phyloP scores from a whole-genome alignment of 1,140 invertebrate species.

The Glossosoma conforme region DNA sequence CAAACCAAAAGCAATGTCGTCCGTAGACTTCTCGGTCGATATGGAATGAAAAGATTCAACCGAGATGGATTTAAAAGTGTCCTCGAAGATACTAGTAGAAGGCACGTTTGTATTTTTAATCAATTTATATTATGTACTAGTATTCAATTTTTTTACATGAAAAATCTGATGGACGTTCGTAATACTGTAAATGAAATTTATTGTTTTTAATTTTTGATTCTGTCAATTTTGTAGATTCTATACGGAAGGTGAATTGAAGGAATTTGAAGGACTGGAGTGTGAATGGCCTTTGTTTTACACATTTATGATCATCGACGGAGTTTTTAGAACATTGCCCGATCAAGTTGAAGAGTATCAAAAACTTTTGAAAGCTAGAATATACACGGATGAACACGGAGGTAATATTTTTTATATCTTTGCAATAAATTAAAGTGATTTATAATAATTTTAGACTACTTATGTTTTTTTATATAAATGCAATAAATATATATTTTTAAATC shows the following conservation, averaged over 20 bases:
- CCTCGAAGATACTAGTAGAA: slow-evolving; percentile 73
- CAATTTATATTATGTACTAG: slow-evolving; percentile 1
- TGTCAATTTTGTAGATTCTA: slow-evolving; percentile 47
- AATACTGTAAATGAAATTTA: slow-evolving; percentile 1
- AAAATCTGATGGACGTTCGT: too few species aligned
- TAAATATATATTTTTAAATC: slow-evolving; percentile 25
- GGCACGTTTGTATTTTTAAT: slow-evolving; percentile 56
- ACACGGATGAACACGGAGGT: slow-evolving; percentile 76
- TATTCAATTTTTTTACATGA: slow-evolving; percentile 7
- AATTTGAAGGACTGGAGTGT: slow-evolving; percentile 94
- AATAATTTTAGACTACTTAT: neutral
- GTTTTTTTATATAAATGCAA: neutral
- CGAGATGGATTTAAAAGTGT: slow-evolving; percentile 92
- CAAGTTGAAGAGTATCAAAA: slow-evolving; percentile 90
- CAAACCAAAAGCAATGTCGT: slow-evolving; percentile 87
- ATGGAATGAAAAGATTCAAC: slow-evolving; percentile 93
- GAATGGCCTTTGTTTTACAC: slow-evolving; percentile 98
- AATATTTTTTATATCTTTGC: slow-evolving; percentile 21
- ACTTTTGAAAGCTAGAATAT: slow-evolving; percentile 71
- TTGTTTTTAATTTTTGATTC: slow-evolving; percentile 14
- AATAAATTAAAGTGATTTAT: neutral
- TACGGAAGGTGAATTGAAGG: slow-evolving; percentile 64
- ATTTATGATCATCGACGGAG: slow-evolving; percentile 93
- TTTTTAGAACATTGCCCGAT: slow-evolving; percentile 82
- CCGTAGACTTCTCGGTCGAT: slow-evolving; percentile 78